These are phyloP conservation scores for Rhodinocichla rosea DNA, from an alignment of 2,113 vertebrate genomes.

Conservation along the genomic window DNA sequence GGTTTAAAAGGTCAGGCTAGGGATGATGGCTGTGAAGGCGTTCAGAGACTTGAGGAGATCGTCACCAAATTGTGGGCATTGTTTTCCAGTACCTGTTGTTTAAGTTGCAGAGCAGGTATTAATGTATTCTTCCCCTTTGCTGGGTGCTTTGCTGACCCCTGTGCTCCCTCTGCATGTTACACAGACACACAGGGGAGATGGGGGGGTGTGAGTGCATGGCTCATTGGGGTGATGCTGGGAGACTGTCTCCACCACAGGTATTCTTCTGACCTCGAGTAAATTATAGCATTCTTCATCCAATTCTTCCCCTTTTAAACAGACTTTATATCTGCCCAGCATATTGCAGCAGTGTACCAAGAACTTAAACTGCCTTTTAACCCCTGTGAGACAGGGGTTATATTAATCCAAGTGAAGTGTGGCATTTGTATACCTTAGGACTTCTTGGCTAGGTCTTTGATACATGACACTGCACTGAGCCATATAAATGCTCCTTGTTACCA, in stretches of 20 bases:
- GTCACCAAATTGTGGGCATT: not conserved
- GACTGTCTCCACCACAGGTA: not conserved
- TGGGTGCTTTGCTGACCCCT: not conserved
- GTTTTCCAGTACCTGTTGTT: not conserved
- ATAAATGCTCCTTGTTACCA: not conserved
- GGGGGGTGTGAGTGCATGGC: not conserved
- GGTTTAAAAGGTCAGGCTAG: not conserved
- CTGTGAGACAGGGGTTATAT: not conserved
- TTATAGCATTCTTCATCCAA: not conserved
- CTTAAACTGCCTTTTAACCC: not conserved
- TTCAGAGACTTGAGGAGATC: not conserved
- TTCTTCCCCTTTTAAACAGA: not conserved
- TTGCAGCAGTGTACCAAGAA: not conserved
- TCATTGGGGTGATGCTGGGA: not conserved
- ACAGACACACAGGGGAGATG: accelerated
- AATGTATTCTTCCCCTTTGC: not conserved
- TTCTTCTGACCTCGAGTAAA: not conserved
- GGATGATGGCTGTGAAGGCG: not conserved
- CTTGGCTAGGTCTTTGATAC: not conserved
- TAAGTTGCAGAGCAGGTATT: not conserved
- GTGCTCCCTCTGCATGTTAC: not conserved
- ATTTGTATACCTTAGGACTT: not conserved
- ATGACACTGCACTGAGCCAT: not conserved
- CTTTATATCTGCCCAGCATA: not conserved
- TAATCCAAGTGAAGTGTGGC: not conserved